phyloP scores from a whole-genome alignment of 2,797 vertebrate genomes.

The Enoplosus armatus region DNA sequence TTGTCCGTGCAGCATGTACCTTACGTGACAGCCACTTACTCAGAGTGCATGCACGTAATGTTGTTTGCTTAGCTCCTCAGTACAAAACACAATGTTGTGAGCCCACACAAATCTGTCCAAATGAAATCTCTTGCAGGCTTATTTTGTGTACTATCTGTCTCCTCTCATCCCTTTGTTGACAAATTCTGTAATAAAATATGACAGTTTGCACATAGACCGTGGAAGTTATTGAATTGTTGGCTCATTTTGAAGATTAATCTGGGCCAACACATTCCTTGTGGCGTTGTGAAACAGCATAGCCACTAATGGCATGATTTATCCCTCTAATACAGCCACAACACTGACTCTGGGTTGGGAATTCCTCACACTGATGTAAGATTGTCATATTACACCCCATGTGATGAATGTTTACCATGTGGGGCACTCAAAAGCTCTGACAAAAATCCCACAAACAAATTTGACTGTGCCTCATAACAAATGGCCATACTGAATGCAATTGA shows the following conservation, averaged over 20 bases:
- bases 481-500: slow-evolving; percentile 14
- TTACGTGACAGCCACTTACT: slow-evolving; percentile 54
- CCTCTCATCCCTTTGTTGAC: slow-evolving; percentile 46
- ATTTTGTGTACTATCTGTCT: slow-evolving; percentile 54
- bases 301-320: slow-evolving; percentile 69
- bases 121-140: slow-evolving; percentile 61
- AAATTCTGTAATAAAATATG: slow-evolving; percentile 68
- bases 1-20: slow-evolving; percentile 5
- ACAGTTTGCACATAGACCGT: slow-evolving; percentile 57
- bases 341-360: slow-evolving; percentile 44
- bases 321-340: slow-evolving; percentile 47
- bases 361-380: slow-evolving; percentile 32
- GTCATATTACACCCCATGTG: slow-evolving; percentile 45
- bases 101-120: slow-evolving; percentile 66
- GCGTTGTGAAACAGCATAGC: slow-evolving; percentile 53
- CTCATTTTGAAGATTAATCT: slow-evolving; percentile 75
- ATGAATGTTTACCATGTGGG: slow-evolving; percentile 43
- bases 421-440: slow-evolving; percentile 16
- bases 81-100: slow-evolving; percentile 42
- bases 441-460: slow-evolving; percentile 46
- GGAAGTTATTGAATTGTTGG: slow-evolving; percentile 70
- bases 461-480: slow-evolving; percentile 42
- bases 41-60: slow-evolving; percentile 37
- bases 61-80: slow-evolving; percentile 54
- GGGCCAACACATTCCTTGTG: slow-evolving; percentile 67